Evolutionary conservation across 2,113 vertebrate species (phyloP), one percentile per base, ranked within the genome.

Genomic region (Hirundichthys speculiger): DNA sequence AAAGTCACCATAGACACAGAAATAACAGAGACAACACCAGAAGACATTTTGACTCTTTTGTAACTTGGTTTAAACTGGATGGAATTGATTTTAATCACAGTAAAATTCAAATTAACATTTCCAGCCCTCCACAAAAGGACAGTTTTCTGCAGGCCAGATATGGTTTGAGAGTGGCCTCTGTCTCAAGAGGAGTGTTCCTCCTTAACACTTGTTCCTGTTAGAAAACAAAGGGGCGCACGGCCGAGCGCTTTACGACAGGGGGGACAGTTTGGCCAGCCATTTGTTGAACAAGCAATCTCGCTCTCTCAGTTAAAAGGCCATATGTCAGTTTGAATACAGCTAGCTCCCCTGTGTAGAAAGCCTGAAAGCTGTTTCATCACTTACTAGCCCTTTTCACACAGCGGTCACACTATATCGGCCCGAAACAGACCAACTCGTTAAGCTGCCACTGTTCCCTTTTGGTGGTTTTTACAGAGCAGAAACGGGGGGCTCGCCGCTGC

Each of bases 221-320:
- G 71, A 79, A 82, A 88, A 88, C 79, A 82, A 84, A 88, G 47
- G 69, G 60, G 69, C 60, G 73, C 73, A 39, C 65, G 66, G 74
- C 58, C 24, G 34, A 59, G 82, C 69, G 59, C 84, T 86, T 85
- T 83, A 79, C 59, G 59, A 86, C 66, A 39, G 74, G 79, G 61
- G 77, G 71, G 72, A 64, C 85, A 81, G 88, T 83, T 75, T 70
- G 82, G 81, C 69, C 79, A 42, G 71, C 70, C 85, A 78, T 89
- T 89, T 89, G 86, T 86, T 71, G 83, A 90, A 86, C 86, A 83
- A 90, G 66, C 49, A 73, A 82, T 86, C 83, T 69, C 79, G 86
- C 86, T 67, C 78, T 83, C 61, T 74, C 60, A 69, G 71, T 79
- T 80, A 78, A 66, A 81, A 74, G 68, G 77, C 84, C 90, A 90